phyloP scores from a whole-genome alignment of 2,113 vertebrate genomes.

The Solea senegalensis region DNA sequence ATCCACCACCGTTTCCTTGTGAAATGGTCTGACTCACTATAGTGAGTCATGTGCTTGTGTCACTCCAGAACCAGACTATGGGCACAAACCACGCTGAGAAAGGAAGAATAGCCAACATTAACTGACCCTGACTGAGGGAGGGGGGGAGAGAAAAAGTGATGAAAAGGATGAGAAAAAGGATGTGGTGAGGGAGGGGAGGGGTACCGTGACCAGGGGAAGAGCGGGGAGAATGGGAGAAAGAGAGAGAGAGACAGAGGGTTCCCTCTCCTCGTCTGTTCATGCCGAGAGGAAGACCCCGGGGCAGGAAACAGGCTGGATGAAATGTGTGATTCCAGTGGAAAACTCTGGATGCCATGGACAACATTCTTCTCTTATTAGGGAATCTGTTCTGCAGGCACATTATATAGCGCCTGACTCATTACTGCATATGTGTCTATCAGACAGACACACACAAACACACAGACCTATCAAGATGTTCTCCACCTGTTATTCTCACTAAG shows the following conservation, averaged over 20 bases:
- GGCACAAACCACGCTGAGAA: slow-evolving; percentile 25
- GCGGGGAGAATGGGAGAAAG: slow-evolving; percentile 40
- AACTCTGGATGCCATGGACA: slow-evolving; percentile 71
- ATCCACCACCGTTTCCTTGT: slow-evolving; percentile 70
- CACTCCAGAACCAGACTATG: slow-evolving; percentile 53
- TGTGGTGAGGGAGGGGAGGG: slow-evolving; percentile 34
- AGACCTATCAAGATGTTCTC: slow-evolving; percentile 64
- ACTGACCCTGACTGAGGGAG: slow-evolving; percentile 41
- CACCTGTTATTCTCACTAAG: slow-evolving; percentile 72
- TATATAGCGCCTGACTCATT: slow-evolving; percentile 55
- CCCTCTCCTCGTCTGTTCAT: slow-evolving; percentile 66
- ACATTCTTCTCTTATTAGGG: slow-evolving; percentile 75
- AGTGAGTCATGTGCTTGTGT: slow-evolving; percentile 68
- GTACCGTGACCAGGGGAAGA: slow-evolving; percentile 32
- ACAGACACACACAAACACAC: slow-evolving; percentile 24
- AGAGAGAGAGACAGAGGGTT: slow-evolving; percentile 70
- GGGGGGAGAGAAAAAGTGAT: slow-evolving; percentile 36
- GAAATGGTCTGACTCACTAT: slow-evolving; percentile 65
- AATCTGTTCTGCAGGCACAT: slow-evolving; percentile 70
- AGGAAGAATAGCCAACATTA: slow-evolving; percentile 35
- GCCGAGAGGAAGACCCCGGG: slow-evolving; percentile 71
- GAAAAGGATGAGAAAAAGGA: slow-evolving; percentile 61
- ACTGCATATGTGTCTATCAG: slow-evolving; percentile 37
- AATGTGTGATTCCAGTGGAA: slow-evolving; percentile 77
- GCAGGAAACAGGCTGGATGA: slow-evolving; percentile 77